Conservation (phyloP, 2,113 vertebrate genomes). For the Chaetodon auriga region DNA sequence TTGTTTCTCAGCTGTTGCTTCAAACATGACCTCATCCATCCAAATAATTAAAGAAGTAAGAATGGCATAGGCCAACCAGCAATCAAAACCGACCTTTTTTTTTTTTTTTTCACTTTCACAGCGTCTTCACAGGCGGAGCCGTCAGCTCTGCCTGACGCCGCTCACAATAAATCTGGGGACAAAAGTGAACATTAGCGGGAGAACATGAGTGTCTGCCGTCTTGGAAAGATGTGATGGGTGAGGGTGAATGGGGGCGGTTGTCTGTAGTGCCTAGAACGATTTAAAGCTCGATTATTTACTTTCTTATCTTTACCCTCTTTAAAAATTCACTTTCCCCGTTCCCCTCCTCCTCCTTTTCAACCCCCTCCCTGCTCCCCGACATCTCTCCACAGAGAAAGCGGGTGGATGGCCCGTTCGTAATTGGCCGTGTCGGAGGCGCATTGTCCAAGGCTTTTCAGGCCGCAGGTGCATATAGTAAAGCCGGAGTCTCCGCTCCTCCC, state of each 20-base stretch:
- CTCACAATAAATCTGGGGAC: neutral
- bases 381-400: constrained; percentile 75
- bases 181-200: constrained; percentile 23
- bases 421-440: constrained; percentile 87
- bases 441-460: constrained; percentile 86
- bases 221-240: constrained; percentile 24
- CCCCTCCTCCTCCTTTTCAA: constrained; percentile 43
- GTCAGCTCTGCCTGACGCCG: constrained; percentile 2
- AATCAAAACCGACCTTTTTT: constrained; percentile 12
- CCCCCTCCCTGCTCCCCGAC: constrained; percentile 16
- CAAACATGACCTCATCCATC: constrained; percentile 41
- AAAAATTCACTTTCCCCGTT: constrained; percentile 77
- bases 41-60: neutral
- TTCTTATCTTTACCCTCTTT: constrained; percentile 77
- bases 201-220: constrained; percentile 20
- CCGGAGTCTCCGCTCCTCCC: constrained; percentile 83
- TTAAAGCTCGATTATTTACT: constrained; percentile 82
- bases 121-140: constrained; percentile 7
- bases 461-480: constrained; percentile 89
- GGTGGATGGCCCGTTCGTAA: constrained; percentile 82
- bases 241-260: constrained; percentile 27
- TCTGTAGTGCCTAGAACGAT: constrained; percentile 54
- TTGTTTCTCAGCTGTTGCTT: constrained; percentile 40
- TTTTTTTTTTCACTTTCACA: constrained; percentile 8
- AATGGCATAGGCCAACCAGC: neutral